Conservation (phyloP, 2,113 vertebrate species). For the human (Homo sapiens) region GRCh38 chr2:229126001-229126500, state of each 20-base stretch:
- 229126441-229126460: conserved; percentile 43
- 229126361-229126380: conserved; percentile 69
- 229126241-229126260: conserved; percentile 6
- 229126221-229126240: background rate
- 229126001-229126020: conserved; percentile 47
- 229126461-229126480: conserved; percentile 22
- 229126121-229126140: conserved; percentile 9
- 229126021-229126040: background rate
- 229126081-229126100: background rate
- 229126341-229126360: conserved; percentile 74
- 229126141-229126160: background rate
- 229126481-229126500: conserved; percentile 2
- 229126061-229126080: conserved; percentile 12
- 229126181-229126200: background rate
- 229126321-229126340: conserved; percentile 63
- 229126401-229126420: conserved; percentile 57
- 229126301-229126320: conserved; percentile 53
- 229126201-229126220: conserved; percentile 26
- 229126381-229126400: conserved; percentile 62
- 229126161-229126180: background rate
- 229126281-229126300: background rate
- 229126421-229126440: background rate
- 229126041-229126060: conserved; percentile 2
- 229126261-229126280: background rate
- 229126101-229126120: background rate